A percentile compares a stretch with the other conserved stretches of the same genome.
These are phyloP conservation scores for Fregetta grallaria DNA, from an alignment of 2,113 vertebrate genomes.

Conservation along the genomic window DNA sequence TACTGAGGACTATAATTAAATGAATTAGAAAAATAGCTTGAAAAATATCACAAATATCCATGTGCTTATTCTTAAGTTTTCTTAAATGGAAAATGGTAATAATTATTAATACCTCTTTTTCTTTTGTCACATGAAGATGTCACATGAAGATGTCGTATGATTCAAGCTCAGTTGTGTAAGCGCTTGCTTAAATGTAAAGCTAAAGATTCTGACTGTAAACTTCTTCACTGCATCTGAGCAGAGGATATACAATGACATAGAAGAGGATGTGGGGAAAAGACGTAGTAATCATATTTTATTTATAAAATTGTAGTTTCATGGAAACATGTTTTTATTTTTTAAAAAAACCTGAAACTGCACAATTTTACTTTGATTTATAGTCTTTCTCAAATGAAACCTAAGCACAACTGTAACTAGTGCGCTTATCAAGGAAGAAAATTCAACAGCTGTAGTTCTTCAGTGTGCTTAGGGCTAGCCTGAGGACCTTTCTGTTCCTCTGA, in stretches of 20 bases:
- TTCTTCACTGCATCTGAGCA: background rate
- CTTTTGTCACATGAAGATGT: background rate
- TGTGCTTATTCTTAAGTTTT: background rate
- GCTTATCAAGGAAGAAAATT: background rate
- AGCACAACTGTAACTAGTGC: background rate
- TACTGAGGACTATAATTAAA: background rate
- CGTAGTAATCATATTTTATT: background rate
- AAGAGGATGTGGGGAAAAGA: background rate
- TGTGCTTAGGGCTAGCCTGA: slow-evolving; percentile 47
- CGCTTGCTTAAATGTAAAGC: background rate
- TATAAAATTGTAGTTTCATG: background rate
- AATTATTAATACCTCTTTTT: background rate
- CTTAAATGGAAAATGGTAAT: background rate
- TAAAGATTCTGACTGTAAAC: background rate
- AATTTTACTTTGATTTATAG: background rate
- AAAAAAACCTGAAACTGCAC: background rate
- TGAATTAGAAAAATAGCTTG: background rate
- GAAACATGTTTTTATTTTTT: background rate
- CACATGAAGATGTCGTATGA: fast-evolving
- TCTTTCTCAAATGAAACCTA: background rate
- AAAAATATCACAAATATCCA: background rate
- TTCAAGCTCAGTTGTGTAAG: background rate
- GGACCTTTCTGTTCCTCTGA: slow-evolving; percentile 44
- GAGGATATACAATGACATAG: fast-evolving
- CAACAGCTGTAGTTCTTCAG: background rate